Percentiles rank a stretch among this genome's conserved stretches.
Evolutionary conservation across 2,113 vertebrate species (phyloP).

Genomic region (Oncorhynchus keta): DNA sequence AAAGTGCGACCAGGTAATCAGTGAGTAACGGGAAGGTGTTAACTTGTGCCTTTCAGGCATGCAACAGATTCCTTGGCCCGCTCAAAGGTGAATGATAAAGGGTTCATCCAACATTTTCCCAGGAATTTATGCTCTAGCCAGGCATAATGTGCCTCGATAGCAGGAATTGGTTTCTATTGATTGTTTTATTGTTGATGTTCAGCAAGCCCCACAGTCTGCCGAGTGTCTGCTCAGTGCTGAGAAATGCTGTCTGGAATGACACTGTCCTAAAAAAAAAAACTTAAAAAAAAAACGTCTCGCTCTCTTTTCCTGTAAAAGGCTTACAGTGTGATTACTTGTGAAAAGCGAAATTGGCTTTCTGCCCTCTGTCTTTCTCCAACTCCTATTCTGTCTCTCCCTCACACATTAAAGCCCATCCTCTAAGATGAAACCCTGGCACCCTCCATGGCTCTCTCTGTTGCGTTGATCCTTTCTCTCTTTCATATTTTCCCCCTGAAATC

Average conservation of each 20-base stretch:
- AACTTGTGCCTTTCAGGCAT: background rate
- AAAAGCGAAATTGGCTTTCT: conserved; percentile 69
- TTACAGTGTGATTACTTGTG: conserved; percentile 56
- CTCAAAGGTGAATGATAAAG: background rate
- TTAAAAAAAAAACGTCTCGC: background rate
- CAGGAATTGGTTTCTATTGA: conserved; percentile 36
- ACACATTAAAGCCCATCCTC: background rate
- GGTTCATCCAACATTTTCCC: background rate
- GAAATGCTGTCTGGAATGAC: conserved; percentile 5
- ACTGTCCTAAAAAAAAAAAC: conserved; percentile 10
- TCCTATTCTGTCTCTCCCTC: background rate
- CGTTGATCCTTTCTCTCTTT: background rate
- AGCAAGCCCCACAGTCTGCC: conserved; percentile 8
- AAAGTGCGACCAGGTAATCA: background rate
- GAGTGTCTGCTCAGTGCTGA: background rate
- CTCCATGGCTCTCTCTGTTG: conserved; percentile 1
- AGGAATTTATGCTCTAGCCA: background rate
- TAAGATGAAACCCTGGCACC: background rate
- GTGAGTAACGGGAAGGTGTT: background rate
- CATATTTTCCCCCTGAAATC: background rate
- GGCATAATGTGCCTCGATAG: background rate
- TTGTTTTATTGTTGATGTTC: conserved; percentile 37
- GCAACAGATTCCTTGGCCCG: background rate
- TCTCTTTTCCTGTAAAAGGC: conserved; percentile 26
- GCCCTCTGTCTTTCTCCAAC: conserved; percentile 34